Base-by-base conservation (phyloP, 2,113 vertebrate species). In the Camarhynchus parvulus region DNA sequence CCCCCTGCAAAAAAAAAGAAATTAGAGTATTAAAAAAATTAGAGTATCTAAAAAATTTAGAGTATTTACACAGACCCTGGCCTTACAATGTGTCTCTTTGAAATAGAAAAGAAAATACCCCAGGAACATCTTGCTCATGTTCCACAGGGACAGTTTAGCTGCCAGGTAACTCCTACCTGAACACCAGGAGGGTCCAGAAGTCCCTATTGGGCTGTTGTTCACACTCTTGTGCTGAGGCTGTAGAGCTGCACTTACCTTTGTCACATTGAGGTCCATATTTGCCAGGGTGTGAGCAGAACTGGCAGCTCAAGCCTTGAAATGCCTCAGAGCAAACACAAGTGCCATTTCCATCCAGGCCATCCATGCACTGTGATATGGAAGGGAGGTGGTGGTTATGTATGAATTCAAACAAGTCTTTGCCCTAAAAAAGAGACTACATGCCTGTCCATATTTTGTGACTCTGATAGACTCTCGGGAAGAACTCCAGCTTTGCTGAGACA, bases 271-370 rank as follows among this genome's bases (percentile, higher is more conserved):
- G 97, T 56, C 99, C 99, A 0, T 98, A 98, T 95, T 97, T 98
- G 62, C 96, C 93, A 42, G 97, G 89, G 56, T 98, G 94, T 4
- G 97, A 96, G 94, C 99, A 99, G 95, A 98, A 98, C 73, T 99
- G 98, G 87, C 99, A 99, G 7, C 10, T 97, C 2, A 98, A 99
- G 22, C 99, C 99, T 23, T 94, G 95, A 95, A 99, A 99, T 67
- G 97, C 98, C 5, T 84, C 58, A 22, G 98, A 77, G 83, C 99
- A 99, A 52, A 97, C 2, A 56, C 99, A 99, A 0, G 98, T 98
- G 4, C 99, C 99, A 0, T 98, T 99, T 86, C 99, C 99, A 13
- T 66, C 35, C 4, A 99, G 89, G 6, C 99, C 98, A 1, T 99
- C 99, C 18, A 74, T 20, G 22, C 99, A 99, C 99, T 99, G 89